A percentile compares a stretch with the other conserved stretches of the same genome.
Evolutionary conservation across 2,888 invertebrate genomes (phyloP).

Genomic region (Steinernema hermaphroditum): DNA sequence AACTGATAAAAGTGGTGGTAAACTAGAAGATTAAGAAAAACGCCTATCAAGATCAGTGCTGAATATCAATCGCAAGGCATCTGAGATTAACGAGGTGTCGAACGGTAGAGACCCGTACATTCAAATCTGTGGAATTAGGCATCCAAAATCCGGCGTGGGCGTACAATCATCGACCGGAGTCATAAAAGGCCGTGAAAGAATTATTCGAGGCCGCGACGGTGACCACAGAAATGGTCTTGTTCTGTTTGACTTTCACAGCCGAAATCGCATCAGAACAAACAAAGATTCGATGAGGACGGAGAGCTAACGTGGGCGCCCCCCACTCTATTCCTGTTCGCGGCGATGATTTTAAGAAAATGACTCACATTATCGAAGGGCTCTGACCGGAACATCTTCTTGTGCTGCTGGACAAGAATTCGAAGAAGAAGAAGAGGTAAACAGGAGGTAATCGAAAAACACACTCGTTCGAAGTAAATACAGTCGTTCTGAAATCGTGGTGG

Average conservation of each 20-base stretch:
- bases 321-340: background rate
- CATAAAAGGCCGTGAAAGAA: conserved; percentile 25
- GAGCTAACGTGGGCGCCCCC: background rate
- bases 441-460: background rate
- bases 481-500: background rate
- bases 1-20: too few relatives aligned
- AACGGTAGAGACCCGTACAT: too few relatives aligned
- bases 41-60: too few relatives aligned
- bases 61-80: too few relatives aligned
- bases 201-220: background rate
- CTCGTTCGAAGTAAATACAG: conserved; percentile 5
- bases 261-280: conserved; percentile 16
- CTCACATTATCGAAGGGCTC: conserved; percentile 21
- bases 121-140: too few relatives aligned
- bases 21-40: too few relatives aligned
- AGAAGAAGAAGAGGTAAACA: background rate
- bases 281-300: conserved; percentile 2
- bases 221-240: conserved; percentile 23
- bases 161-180: conserved; percentile 19
- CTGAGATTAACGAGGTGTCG: too few relatives aligned
- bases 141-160: background rate
- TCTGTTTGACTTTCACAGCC: conserved; percentile 28
- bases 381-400: conserved; percentile 27
- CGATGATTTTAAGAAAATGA: background rate
- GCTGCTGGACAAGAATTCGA: conserved; percentile 8